Evolutionary conservation across 2,797 vertebrate genomes (phyloP).

Genomic region (Naso thynnoides): DNA sequence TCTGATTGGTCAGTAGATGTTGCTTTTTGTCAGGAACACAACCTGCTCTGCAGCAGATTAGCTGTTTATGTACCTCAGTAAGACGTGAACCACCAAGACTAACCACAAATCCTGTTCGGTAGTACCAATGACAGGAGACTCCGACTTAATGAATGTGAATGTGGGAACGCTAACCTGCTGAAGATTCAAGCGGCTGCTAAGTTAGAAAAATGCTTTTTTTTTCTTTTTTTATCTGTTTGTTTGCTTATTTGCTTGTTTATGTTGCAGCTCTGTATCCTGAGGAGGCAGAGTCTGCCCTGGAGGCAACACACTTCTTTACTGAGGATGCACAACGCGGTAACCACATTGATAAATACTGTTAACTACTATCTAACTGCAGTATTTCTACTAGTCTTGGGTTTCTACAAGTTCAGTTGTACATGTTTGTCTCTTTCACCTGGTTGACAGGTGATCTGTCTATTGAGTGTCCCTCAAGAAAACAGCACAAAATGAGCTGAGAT

Average conservation of each 20-base stretch:
- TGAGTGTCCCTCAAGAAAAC: no score
- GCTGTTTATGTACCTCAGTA: no score
- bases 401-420: neutral
- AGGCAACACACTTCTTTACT: conserved; percentile 93
- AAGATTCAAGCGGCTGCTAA: no score
- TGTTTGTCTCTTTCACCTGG: neutral
- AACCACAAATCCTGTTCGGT: no score
- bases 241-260: conserved; percentile 7
- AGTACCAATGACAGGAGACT: no score
- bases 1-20: no score
- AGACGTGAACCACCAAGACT: no score
- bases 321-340: conserved; percentile 77
- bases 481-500: no score
- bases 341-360: neutral
- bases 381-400: neutral
- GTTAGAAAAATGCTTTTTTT: neutral
- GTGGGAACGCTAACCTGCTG: no score
- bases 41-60: no score
- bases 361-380: neutral
- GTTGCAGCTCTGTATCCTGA: conserved; percentile 91
- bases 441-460: neutral
- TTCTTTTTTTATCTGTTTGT: neutral
- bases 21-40: no score
- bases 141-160: no score
- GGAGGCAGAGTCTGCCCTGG: conserved; percentile 94